phyloP scores from a whole-genome alignment of 2,113 vertebrate genomes.

The Syngnathus floridae region DNA sequence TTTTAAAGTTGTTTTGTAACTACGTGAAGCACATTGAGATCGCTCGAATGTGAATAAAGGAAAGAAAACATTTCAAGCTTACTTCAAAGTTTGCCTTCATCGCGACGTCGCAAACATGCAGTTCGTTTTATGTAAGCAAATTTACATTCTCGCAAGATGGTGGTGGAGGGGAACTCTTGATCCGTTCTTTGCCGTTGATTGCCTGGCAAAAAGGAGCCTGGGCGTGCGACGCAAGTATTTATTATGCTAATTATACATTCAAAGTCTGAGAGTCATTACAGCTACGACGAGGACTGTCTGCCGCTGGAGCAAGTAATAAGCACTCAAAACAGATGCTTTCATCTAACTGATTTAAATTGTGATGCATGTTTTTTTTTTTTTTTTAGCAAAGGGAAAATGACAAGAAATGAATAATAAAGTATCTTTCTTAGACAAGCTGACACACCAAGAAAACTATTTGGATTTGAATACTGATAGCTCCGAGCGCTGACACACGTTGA shows the following conservation, averaged over 20 bases:
- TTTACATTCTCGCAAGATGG: conserved; percentile 45
- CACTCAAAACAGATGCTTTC: conserved; percentile 65
- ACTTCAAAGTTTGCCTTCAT: background rate
- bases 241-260: conserved; percentile 70
- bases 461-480: conserved; percentile 12
- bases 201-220: conserved; percentile 47
- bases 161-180: conserved; percentile 42
- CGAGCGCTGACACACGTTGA: conserved; percentile 1
- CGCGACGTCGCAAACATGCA: conserved; percentile 27
- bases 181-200: conserved; percentile 55
- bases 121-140: conserved; percentile 42
- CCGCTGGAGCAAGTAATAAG: conserved; percentile 58
- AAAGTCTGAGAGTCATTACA: conserved; percentile 56
- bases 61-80: background rate
- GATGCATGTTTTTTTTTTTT: conserved; percentile 30
- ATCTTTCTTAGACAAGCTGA: conserved; percentile 19
- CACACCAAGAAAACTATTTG: conserved; percentile 3
- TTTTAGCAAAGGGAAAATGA: conserved; percentile 34
- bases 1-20: no score
- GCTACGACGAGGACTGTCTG: conserved; percentile 46
- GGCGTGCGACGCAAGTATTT: conserved; percentile 59
- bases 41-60: background rate
- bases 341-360: conserved; percentile 61
- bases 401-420: conserved; percentile 44
- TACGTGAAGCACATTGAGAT: background rate